Base-by-base conservation (phyloP, 2,888 invertebrate genomes). In the Oxytorus armatus region DNA sequence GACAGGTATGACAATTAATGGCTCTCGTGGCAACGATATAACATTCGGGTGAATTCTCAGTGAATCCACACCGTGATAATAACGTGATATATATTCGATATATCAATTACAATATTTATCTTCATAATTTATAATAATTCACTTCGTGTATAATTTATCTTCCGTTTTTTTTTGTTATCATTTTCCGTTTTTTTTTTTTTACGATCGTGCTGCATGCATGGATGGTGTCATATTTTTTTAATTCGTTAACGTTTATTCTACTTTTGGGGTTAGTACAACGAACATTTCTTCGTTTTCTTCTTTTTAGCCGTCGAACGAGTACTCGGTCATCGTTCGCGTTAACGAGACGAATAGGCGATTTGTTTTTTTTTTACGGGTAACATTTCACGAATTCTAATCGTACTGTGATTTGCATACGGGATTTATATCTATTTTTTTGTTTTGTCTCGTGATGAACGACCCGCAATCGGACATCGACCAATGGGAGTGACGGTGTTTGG, bases 181-280 rank as follows among this genome's bases (percentile, higher is more conserved):
- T 36, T 49, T 72, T 57, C 44, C 39, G 11, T 70, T 63, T 55
- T 69, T 69, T 23, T 75, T 44, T 23, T 44, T 68, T 79, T 61
- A 74, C 69, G 77, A 47, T 75, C 76, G 72, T 81, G 76, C 76
- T 72, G 79, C 81, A 81, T 81, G 79, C 76, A 81, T 77, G 65
- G 77, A 80, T 65, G 42, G 73, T 74, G 59, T 61, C 59, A 55
- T 14, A 47, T 72, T 72, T 69, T 47, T 63, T 53, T 72, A 57
- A 44, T 72, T 39, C 11, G 33, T 29, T 29, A 29, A 29, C 5
- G 2, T 36, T 36, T 8, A 65, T 42, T 65, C 69, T 81, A 81
- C 65, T 39, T n/a, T n/a, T 18, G 59, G 63, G 55, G 65, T 82
- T 73, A 77, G 82, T 78, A 78, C 76, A 70, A 70, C 55, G 16